phyloP scores from a whole-genome alignment of 1,140 invertebrate genomes.

The Lamellibrachia luymesi region DNA sequence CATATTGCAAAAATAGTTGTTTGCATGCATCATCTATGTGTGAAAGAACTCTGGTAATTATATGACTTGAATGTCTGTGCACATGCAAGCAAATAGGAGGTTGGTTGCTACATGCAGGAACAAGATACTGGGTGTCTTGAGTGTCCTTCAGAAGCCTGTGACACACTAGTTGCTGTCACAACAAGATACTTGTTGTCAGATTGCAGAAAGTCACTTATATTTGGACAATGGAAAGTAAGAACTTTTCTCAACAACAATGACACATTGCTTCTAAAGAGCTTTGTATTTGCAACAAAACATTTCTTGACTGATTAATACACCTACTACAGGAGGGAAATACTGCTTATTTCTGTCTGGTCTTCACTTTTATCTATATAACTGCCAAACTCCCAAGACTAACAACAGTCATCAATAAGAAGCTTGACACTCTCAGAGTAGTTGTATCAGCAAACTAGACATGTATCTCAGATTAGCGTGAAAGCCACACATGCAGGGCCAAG shows the following conservation, averaged over 20 bases:
- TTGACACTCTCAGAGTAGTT: background rate
- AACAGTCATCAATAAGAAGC: background rate
- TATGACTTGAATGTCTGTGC: background rate
- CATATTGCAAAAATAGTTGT: background rate
- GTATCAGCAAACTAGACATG: background rate
- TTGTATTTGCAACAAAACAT: background rate
- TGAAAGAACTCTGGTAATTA: background rate
- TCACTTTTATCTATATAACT: background rate
- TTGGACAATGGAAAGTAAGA: background rate
- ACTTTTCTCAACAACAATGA: background rate
- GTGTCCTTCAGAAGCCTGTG: background rate
- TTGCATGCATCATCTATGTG: background rate
- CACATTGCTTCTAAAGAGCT: background rate
- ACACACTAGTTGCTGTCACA: background rate
- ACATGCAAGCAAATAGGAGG: background rate
- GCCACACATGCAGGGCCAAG: background rate
- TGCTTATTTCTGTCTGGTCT: background rate
- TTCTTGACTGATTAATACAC: background rate
- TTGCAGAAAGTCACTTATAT: background rate
- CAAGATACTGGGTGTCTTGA: background rate
- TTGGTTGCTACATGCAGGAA: background rate
- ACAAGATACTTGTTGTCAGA: background rate
- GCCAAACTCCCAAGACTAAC: background rate
- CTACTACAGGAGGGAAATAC: background rate
- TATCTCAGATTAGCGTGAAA: background rate